A percentile compares a stretch with the other conserved stretches of the same genome.
Evolutionary conservation across 2,113 vertebrate genomes (phyloP).

Genomic region (Zosterops pallidus): DNA sequence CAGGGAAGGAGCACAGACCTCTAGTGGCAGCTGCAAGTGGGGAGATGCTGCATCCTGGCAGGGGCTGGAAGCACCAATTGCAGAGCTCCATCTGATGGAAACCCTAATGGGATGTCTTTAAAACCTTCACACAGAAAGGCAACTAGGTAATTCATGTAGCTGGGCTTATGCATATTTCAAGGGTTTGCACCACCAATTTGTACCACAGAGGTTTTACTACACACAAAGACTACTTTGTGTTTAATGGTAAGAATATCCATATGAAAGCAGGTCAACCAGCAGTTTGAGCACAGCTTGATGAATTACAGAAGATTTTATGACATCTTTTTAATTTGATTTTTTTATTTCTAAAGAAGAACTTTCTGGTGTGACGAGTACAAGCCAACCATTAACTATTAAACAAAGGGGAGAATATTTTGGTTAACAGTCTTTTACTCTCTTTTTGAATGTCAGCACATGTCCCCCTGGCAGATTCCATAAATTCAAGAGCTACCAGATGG

Average conservation of each 20-base stretch:
- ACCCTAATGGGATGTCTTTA: not conserved
- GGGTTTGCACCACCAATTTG: not conserved
- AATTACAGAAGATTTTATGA: not conserved
- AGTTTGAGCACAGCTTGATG: not conserved
- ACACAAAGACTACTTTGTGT: not conserved
- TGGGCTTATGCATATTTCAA: not conserved
- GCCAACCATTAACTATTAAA: slow-evolving; percentile 25
- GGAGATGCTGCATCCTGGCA: not conserved
- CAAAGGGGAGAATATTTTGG: slow-evolving; percentile 35
- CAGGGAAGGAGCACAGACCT: not conserved
- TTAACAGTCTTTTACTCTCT: slow-evolving; percentile 27
- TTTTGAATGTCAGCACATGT: slow-evolving; percentile 68
- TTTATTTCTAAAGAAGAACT: not conserved
- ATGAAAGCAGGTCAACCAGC: not conserved
- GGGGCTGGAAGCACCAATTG: not conserved
- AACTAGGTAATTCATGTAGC: not conserved
- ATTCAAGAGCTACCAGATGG: slow-evolving; percentile 57
- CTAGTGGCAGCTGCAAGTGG: fast-evolving
- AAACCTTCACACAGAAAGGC: not conserved
- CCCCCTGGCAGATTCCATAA: slow-evolving; percentile 33
- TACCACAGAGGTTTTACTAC: not conserved
- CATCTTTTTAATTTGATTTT: not conserved
- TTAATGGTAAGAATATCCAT: not conserved
- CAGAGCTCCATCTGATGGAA: not conserved
- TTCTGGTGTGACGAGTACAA: not conserved